A percentile compares a stretch with the other conserved stretches of the same genome.
Conservation (phyloP, 2,888 invertebrate species). For the Oasisia sp. region DNA sequence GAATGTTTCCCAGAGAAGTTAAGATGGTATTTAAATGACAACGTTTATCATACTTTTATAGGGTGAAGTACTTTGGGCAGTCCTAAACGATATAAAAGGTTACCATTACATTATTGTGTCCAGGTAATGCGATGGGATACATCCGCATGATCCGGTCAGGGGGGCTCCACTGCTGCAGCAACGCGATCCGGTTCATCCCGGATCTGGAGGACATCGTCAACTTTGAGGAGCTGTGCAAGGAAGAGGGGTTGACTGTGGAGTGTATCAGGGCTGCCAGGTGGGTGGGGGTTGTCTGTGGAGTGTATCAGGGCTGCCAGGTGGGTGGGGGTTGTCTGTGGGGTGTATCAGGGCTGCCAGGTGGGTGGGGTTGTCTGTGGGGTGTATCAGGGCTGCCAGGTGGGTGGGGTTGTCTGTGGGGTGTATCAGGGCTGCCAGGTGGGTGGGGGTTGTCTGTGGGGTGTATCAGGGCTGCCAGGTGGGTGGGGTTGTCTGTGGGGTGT, state of each 20-base stretch:
- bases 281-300: conserved; percentile 69
- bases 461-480: too few species aligned
- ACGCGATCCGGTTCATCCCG: conserved; percentile 89
- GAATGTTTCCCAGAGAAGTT: not conserved
- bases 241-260: conserved; percentile 72
- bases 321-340: not conserved
- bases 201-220: conserved; percentile 76
- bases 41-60: too few species aligned
- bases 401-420: too few species aligned
- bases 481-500: too few species aligned
- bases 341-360: too few species aligned
- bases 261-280: conserved; percentile 68
- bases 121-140: conserved; percentile 92
- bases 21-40: not conserved
- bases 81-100: too few species aligned
- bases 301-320: conserved; percentile 65
- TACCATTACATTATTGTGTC: not conserved
- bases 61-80: too few species aligned
- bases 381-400: too few species aligned
- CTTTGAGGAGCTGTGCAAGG: conserved; percentile 75
- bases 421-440: too few species aligned
- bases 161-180: conserved; percentile 89
- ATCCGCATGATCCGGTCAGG: conserved; percentile 93
- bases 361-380: too few species aligned
- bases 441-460: too few species aligned